Evolutionary conservation across 2,113 vertebrate species (phyloP), one percentile per base, ranked within the genome.

Genomic region (Eulemur macaco): DNA sequence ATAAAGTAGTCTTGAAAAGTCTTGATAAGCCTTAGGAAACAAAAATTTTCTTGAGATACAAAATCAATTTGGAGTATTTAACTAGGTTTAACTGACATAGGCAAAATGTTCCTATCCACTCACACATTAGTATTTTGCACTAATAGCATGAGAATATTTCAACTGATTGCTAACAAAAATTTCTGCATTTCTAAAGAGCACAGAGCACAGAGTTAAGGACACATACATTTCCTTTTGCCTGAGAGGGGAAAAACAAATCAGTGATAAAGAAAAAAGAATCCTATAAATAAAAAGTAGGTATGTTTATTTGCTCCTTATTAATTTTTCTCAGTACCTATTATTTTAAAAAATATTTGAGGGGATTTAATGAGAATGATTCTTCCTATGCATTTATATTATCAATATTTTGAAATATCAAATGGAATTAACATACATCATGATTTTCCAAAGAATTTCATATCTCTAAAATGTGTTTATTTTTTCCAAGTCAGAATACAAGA

Each of bases 401-500:
- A 86, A 39, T 63, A 90, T 74, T 83, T 66, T 86, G 47, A 82
- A 56, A 80, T 86, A 64, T 56, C 25, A 77, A 73, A 84, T 76
- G 12, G 45, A 95, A 88, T 91, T 94, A 88, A 64, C 71, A 73
- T 45, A 3, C 23, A 81, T 23, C 58, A 83, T 23, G 81, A 27
- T 85, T 91, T 91, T 63, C 71, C 21, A 86, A 86, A 95, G 6
- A 69, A 34, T 78, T 91, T 29, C 25, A 1, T 91, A 45, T 37
- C 42, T 95, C 6, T 83, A 54, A 95, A 93, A 95, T 64, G 20
- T 60, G 47, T 34, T 64, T 10, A 95, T 85, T 91, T 91, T 69
- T 93, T n/a, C 25, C 47, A 95, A 86, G 25, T 94, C 68, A 94
- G 39, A 93, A 84, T 68, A 47, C 21, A 91, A 91, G 80, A 47